A percentile compares a stretch with the other conserved stretches of the same genome.
Conservation (phyloP, 1,140 invertebrate genomes). For the Aphelinus atriplicis region DNA sequence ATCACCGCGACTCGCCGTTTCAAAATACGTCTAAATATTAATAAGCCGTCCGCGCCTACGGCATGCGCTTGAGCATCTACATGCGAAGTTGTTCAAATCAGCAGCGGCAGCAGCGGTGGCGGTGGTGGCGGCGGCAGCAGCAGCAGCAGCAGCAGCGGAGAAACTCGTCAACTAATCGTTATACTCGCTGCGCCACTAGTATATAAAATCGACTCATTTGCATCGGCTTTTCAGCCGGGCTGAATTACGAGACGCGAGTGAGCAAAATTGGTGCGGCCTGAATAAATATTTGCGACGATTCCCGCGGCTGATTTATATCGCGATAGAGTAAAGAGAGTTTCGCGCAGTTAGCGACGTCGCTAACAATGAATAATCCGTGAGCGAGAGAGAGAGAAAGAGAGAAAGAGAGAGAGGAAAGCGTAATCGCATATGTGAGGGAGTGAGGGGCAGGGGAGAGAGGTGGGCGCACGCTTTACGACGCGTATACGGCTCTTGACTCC, state of each 20-base stretch:
- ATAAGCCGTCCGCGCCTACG: constrained; percentile 57
- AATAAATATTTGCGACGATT: constrained; percentile 34
- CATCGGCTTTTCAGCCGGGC: background rate
- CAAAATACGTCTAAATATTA: constrained; percentile 63
- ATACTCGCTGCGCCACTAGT: constrained; percentile 7
- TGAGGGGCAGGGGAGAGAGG: background rate
- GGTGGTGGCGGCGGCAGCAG: no score
- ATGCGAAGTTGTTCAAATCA: no score
- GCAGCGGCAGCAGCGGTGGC: no score
- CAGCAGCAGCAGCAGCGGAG: background rate
- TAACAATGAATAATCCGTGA: constrained; percentile 36
- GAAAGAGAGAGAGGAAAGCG: background rate
- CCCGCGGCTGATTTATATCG: constrained; percentile 24
- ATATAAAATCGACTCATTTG: constrained; percentile 14
- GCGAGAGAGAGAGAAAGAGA: background rate
- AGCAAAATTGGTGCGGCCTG: constrained; percentile 1
- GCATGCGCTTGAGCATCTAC: background rate
- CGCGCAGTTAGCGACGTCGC: constrained; percentile 4
- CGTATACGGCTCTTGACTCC: background rate
- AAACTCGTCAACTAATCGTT: constrained; percentile 31
- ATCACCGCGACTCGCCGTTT: constrained; percentile 47
- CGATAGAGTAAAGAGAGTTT: constrained; percentile 23
- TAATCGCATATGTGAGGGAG: background rate
- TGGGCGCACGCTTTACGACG: constrained; percentile 3
- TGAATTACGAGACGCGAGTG: constrained; percentile 11